Evolutionary conservation across 2,113 vertebrate genomes (phyloP), one percentile per base, ranked within the genome.

Genomic region (Burhinus bistriatus): DNA sequence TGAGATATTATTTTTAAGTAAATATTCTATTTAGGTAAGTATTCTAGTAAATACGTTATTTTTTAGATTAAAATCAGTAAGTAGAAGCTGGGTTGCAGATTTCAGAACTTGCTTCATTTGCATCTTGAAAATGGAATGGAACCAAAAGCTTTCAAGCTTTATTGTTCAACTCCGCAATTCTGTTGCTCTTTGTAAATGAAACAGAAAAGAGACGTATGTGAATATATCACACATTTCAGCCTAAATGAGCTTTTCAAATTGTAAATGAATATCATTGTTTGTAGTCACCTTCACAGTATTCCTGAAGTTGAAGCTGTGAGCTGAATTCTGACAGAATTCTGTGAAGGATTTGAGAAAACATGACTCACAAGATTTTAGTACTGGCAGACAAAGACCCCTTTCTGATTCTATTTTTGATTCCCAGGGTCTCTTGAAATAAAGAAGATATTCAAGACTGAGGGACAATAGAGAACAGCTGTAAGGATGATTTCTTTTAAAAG

Each of bases 351-450:
- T 88, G 42, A 42, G 89, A 80, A 96, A 97, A 92, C 40, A 59
- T 87, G 93, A 97, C 83, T 96, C 91, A 89, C 38, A 45, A 87
- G 90, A 93, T 83, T 97, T 80, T 78, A 86, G 81, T 38, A 61
- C 29, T 40, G 62, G 44, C 54, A 97, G 75, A 96, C 83, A 96
- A 98, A 97, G 94, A 65, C 38, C 54, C 62, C 88, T 95, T 96
- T 95, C 83, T 93, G 89, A 92, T 62, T 59, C 87, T 87, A n/a
- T 49, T 94, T 96, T 90, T 88, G 61, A 89, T 92, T 81, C 52
- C 75, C 58, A 76, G 65, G 59, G 55, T 91, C 59, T 94, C 72
- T 64, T 89, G 89, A 84, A 81, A 81, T 77, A 86, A 96, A 88
- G 72, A 89, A 93, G 93, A 96, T 64, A 86, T 86, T 95, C 66